Evolutionary conservation across 2,888 invertebrate genomes (phyloP), one percentile per base, ranked within the genome.

Genomic region (Caprella mutica): DNA sequence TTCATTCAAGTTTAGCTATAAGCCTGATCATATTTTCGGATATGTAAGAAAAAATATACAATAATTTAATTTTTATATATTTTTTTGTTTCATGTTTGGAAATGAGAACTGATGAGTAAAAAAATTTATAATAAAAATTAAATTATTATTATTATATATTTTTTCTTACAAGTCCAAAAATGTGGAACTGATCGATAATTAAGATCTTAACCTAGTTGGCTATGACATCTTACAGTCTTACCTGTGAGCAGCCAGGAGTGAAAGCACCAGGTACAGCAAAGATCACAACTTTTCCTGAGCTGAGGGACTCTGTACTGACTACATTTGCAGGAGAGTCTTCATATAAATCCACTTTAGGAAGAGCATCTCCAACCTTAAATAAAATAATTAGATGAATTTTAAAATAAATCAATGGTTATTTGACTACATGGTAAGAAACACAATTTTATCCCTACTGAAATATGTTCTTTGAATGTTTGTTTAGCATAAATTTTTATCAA

Each of bases 211-310:
- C 12, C 21, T 21, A 62, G 27, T 27, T 19, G 14, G n/a, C 23
- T 27, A 40, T 14, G 17, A 43, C 5, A 8, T 5, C 9, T 21
- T 19, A 14, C 17, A 29, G 26, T 12, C 65, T 65, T 70, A 84
- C 86, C 77, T 85, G 83, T 0, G 89, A 87, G 71, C 93, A 93
- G 5, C 89, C 90, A 6, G 93, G 93, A 1, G 93, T 93, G 70
- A 91, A 94, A 3, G 93, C 93, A 6, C 94, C 94, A 17, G 93
- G 93, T 9, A 94, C 91, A 23, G 84, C 93, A 71, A 94, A 90
- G 56, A 93, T 72, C 9, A 93, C 78, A 0, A 90, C 79, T 70
- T 88, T 92, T 70, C 90, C 91, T 19, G 84, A 85, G 35, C 79
- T 73, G 56, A 85, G 72, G 17, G 87, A 80, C 2, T 78, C 76